These are phyloP conservation scores for Sturnira hondurensis DNA, from an alignment of 2,113 vertebrate genomes.

Conservation along the genomic window DNA sequence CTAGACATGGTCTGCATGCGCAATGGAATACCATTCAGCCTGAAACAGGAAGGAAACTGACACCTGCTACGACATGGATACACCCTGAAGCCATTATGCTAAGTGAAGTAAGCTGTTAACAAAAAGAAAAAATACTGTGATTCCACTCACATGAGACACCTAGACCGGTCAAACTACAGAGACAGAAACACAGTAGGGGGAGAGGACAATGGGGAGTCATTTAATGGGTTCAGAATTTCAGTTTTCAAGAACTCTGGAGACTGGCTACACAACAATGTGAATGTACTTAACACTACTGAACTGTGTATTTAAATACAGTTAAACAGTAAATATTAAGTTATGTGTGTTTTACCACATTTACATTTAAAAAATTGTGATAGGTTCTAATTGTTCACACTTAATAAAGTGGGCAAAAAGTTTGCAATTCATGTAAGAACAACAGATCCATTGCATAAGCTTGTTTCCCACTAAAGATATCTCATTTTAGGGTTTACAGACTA, in stretches of 20 bases:
- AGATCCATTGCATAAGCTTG: fast-evolving
- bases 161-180: not conserved
- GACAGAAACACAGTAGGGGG: fast-evolving
- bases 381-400: not conserved
- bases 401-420: not conserved
- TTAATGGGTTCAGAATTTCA: not conserved
- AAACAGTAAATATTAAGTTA: not conserved
- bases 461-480: fast-evolving
- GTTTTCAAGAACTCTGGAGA: not conserved
- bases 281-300: not conserved
- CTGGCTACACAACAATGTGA: no score
- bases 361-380: not conserved
- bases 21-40: not conserved
- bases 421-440: not conserved
- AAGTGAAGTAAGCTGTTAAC: not conserved
- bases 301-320: fast-evolving
- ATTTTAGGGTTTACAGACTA: not conserved
- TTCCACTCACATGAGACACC: fast-evolving
- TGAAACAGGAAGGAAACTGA: not conserved
- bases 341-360: fast-evolving
- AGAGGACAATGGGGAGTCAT: fast-evolving
- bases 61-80: fast-evolving
- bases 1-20: fast-evolving
- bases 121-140: not conserved
- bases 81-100: not conserved